These are phyloP conservation scores for Zeuzera pyrina DNA, from an alignment of 2,888 invertebrate genomes.

Conservation along the genomic window DNA sequence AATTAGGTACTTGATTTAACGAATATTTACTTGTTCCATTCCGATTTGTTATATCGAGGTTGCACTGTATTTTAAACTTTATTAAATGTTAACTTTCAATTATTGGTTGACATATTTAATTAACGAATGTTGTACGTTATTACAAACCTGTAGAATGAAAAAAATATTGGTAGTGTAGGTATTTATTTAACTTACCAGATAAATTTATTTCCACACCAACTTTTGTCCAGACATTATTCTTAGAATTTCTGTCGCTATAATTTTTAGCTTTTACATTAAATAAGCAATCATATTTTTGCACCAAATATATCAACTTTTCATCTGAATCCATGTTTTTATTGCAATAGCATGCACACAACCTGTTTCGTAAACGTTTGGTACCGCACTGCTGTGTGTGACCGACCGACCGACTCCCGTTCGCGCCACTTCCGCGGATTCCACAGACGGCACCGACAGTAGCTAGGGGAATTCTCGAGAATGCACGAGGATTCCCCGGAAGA, in stretches of 20 bases:
- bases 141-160: no score
- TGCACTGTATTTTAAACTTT: no score
- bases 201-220: slow-evolving; percentile 6
- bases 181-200: slow-evolving; percentile 5
- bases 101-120: no score
- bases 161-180: no score
- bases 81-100: no score
- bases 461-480: slow-evolving; percentile 2
- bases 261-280: slow-evolving; percentile 5
- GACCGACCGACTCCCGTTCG: no score
- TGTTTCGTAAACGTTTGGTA: slow-evolving; percentile 1
- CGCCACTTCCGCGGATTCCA: slow-evolving; percentile 1
- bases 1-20: no score
- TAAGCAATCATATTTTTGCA: slow-evolving; percentile 8
- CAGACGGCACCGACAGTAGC: not conserved
- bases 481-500: slow-evolving; percentile 3
- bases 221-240: slow-evolving; percentile 9
- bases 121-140: no score
- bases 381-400: no score
- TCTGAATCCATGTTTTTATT: slow-evolving; percentile 7
- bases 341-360: not conserved
- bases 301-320: slow-evolving; percentile 6
- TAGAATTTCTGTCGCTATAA: slow-evolving; percentile 10
- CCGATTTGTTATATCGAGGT: no score
- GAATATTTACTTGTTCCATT: no score